Conservation (phyloP, 2,113 vertebrate genomes). For the Perca flavescens region DNA sequence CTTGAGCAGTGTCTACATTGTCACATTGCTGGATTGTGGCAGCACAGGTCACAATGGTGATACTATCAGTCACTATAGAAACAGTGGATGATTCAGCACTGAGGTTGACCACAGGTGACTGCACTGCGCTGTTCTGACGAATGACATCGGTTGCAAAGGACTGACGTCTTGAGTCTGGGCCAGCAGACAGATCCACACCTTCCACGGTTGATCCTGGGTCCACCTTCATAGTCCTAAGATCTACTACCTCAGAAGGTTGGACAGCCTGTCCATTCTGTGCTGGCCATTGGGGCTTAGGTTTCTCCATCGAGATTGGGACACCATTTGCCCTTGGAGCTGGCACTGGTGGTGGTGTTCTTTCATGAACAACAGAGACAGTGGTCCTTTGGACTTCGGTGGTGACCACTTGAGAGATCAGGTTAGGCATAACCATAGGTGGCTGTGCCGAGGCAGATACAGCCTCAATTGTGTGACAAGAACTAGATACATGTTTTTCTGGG, state of each 20-base stretch:
- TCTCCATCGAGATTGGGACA: constrained; percentile 82
- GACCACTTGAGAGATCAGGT: constrained; percentile 85
- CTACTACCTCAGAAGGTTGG: constrained; percentile 90
- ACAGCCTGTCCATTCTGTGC: constrained; percentile 86
- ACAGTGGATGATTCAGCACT: constrained; percentile 87
- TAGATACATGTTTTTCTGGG: constrained; percentile 84
- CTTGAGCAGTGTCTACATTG: constrained; percentile 79
- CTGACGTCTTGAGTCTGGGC: constrained; percentile 86
- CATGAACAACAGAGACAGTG: constrained; percentile 85
- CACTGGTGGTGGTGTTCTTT: constrained; percentile 78
- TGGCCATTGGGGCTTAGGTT: constrained; percentile 78
- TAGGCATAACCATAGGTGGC: constrained; percentile 79
- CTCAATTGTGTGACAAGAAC: constrained; percentile 86
- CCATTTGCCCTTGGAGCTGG: constrained; percentile 81
- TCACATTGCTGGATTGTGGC: constrained; percentile 83
- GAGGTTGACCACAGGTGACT: constrained; percentile 94
- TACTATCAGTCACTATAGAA: constrained; percentile 85
- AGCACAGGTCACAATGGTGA: constrained; percentile 88
- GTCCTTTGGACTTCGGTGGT: constrained; percentile 87
- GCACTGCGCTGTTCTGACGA: constrained; percentile 91
- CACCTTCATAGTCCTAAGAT: constrained; percentile 92
- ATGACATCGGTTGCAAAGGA: constrained; percentile 80
- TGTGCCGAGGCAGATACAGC: constrained; percentile 84
- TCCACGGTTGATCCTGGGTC: constrained; percentile 85
- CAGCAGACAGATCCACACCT: constrained; percentile 86